Evolutionary conservation across 2,888 invertebrate genomes (phyloP).

Genomic region (Diplazon laetatorius): DNA sequence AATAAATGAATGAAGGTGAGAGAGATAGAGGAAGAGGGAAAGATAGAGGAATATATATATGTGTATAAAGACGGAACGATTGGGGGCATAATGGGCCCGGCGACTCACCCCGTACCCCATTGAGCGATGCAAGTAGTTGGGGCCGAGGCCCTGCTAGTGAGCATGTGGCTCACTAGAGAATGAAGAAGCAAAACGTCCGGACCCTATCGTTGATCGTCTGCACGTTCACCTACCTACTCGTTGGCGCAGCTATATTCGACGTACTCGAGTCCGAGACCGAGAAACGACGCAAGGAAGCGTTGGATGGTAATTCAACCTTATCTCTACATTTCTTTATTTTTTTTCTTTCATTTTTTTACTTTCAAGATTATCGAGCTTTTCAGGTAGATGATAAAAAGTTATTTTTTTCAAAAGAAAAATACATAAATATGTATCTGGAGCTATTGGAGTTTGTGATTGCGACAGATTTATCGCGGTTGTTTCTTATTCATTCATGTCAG

Average conservation of each 20-base stretch:
- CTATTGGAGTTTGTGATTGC: too few species aligned
- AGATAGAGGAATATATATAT: conserved; percentile 40
- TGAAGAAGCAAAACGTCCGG: conserved; percentile 99
- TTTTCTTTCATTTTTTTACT: neutral
- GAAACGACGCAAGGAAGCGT: conserved; percentile 93
- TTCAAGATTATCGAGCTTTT: too few species aligned
- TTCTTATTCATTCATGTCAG: too few species aligned
- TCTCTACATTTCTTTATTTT: neutral
- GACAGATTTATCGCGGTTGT: too few species aligned
- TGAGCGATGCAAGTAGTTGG: conserved; percentile 82
- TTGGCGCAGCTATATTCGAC: conserved; percentile 99
- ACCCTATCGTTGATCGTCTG: conserved; percentile 99
- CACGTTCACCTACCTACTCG: conserved; percentile 99
- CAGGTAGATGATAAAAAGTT: too few species aligned
- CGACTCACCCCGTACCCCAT: conserved; percentile 77
- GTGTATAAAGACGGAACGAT: too few species aligned
- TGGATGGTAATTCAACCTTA: conserved; percentile 93
- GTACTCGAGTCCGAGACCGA: conserved; percentile 99
- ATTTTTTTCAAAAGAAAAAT: too few species aligned
- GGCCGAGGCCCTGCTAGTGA: conserved; percentile 83
- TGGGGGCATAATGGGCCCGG: conserved; percentile 78
- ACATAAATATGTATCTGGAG: too few species aligned
- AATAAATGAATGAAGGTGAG: conserved; percentile 21
- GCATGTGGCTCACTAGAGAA: conserved; percentile 90
- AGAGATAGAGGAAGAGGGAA: conserved; percentile 20